These are phyloP conservation scores for Ditylenchus weischeri DNA, from an alignment of 2,888 invertebrate genomes.

Conservation along the genomic window DNA sequence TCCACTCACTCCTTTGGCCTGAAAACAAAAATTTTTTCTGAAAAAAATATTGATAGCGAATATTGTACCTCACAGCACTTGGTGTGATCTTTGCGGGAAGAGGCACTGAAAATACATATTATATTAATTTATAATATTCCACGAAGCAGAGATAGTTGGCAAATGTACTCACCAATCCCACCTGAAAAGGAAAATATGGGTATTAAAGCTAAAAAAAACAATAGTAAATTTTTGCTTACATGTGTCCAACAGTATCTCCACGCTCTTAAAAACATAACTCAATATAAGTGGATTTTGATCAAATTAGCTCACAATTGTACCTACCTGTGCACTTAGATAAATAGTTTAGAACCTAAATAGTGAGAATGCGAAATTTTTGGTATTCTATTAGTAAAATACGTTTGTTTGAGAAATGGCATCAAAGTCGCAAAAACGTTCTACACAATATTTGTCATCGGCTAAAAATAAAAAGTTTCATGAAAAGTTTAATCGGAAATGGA, in stretches of 20 bases:
- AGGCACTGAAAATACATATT: conserved; percentile 31
- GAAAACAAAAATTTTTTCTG: background rate
- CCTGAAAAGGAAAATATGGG: no score
- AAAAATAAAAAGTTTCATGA: background rate
- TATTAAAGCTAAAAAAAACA: no score
- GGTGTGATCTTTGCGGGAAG: conserved; percentile 53
- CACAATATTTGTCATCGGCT: conserved; percentile 50
- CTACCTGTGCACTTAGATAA: conserved; percentile 46
- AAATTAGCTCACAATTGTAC: no score
- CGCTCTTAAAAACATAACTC: conserved; percentile 28
- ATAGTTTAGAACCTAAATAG: conserved; percentile 52
- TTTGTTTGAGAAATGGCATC: conserved; percentile 57
- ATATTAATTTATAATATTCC: no score
- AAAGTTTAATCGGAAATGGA: background rate
- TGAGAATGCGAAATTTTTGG: background rate
- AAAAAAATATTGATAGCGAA: background rate
- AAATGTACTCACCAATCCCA: conserved; percentile 48
- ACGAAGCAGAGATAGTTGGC: background rate
- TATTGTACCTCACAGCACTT: conserved; percentile 46
- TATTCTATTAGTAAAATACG: conserved; percentile 31
- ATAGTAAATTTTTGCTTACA: conserved; percentile 25
- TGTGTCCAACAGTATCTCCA: conserved; percentile 52
- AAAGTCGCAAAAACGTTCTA: conserved; percentile 56
- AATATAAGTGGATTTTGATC: no score
- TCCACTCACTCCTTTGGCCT: conserved; percentile 49